Evolutionary conservation across 2,888 invertebrate species (phyloP), one percentile per base, ranked within the genome.

Genomic region (Zaprionus bogoriensis): DNA sequence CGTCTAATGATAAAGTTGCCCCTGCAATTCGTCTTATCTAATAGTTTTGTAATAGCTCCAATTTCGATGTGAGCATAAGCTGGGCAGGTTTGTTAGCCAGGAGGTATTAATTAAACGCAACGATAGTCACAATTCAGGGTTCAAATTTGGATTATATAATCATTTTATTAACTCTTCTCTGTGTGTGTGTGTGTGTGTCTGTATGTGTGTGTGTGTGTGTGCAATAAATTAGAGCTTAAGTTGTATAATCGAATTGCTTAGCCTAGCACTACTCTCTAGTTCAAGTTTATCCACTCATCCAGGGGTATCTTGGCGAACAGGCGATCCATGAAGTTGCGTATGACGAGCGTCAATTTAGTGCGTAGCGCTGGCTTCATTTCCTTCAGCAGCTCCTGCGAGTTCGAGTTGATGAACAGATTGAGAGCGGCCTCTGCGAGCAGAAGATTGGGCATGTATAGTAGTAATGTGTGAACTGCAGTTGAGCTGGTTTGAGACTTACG

Each of bases 341-440:
- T 95, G 69, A 95, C 94, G 71, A 93, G 92, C 5, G 96, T 93
- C 23, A 96, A 92, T 89, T 96, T 96, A 66, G 93, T 93, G 86
- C 95, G 94, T 57, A 96, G 92, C 81, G 95, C 94, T 0, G 96
- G 96, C 87, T 96, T 96, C 96, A 96, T 96, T 91, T 96, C 96
- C 87, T 95, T 96, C 42, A 96, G 91, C 10, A 96, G 91, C 72
- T 96, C 96, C 86, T 96, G 96, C 0, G 96, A 94, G 89, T 96
- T 96, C 1, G 95, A 95, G 90, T 96, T 96, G 90, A 96, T 96
- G 91, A 96, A 96, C 44, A 96, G 92, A 91, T 96, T 96, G 66
- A 96, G 90, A 10, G 96, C 96, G 12, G 96, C 96, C 90, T 96
- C 96, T 96, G 92, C 20, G n/a, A 68, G 3, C 47, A 54, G 17